phyloP scores from a whole-genome alignment of 2,888 invertebrate genomes.

The Yponomeuta evonymella region DNA sequence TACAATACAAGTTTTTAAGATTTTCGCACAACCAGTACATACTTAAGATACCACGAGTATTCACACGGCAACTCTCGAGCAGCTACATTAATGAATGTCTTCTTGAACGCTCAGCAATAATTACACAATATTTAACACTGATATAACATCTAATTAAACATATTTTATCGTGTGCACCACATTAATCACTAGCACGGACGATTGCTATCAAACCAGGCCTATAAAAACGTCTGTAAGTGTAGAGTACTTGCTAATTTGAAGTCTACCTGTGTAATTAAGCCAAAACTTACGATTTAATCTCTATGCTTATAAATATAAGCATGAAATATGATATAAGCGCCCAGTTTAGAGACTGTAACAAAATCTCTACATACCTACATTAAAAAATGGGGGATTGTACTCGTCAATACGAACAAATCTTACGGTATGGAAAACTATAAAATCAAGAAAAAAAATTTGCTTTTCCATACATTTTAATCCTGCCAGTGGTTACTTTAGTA shows the following conservation, averaged over 20 bases:
- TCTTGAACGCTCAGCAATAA: slow-evolving; percentile 33
- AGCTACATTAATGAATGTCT: slow-evolving; percentile 22
- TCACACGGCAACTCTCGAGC: background rate
- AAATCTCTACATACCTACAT: too few relatives aligned
- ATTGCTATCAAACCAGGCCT: background rate
- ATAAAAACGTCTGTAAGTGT: background rate
- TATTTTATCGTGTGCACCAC: slow-evolving; percentile 29
- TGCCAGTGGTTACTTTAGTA: too few relatives aligned
- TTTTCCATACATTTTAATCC: too few relatives aligned
- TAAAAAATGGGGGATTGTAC: too few relatives aligned
- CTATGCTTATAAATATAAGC: background rate
- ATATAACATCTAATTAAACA: slow-evolving; percentile 53
- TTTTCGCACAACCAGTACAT: too few relatives aligned
- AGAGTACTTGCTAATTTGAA: background rate
- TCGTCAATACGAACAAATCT: too few relatives aligned
- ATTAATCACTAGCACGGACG: slow-evolving; percentile 45
- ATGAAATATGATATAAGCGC: too few relatives aligned
- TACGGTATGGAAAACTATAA: too few relatives aligned
- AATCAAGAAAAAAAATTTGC: too few relatives aligned
- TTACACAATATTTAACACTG: slow-evolving; percentile 47
- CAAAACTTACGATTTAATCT: background rate
- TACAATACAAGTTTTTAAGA: too few relatives aligned
- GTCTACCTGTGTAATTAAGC: background rate
- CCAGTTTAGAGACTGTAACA: too few relatives aligned
- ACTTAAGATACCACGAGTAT: background rate